A percentile compares a stretch with the other conserved stretches of the same genome.
These are phyloP conservation scores for Ictalurus furcatus DNA, from an alignment of 2,113 vertebrate genomes.

Conservation along the genomic window DNA sequence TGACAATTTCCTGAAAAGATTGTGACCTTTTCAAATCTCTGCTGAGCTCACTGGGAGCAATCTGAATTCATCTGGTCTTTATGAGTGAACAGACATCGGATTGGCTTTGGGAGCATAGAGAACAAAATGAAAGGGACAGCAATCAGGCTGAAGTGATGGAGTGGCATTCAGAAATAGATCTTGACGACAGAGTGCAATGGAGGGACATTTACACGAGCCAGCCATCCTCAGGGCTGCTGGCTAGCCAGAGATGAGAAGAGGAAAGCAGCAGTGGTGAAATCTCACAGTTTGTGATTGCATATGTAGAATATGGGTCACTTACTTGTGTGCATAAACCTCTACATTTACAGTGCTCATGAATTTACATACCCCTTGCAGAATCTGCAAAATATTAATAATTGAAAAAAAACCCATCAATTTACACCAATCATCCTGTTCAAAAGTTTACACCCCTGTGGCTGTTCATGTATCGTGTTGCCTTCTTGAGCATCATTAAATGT, in stretches of 20 bases:
- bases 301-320: neutral
- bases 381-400: no score
- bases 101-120: slow-evolving; percentile 39
- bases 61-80: slow-evolving; percentile 42
- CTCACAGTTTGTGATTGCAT: neutral
- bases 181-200: slow-evolving; percentile 20
- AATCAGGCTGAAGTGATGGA: slow-evolving; percentile 40
- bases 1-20: slow-evolving; percentile 49
- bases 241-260: slow-evolving; percentile 17
- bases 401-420: no score
- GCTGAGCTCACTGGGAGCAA: slow-evolving; percentile 33
- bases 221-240: slow-evolving; percentile 10
- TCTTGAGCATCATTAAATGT: no score
- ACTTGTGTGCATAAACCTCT: neutral
- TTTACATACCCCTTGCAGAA: no score
- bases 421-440: no score
- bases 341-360: neutral
- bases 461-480: no score
- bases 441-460: no score
- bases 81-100: slow-evolving; percentile 37
- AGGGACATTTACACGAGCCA: slow-evolving; percentile 42
- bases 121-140: slow-evolving; percentile 35
- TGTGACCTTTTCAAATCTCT: slow-evolving; percentile 54
- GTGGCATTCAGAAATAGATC: slow-evolving; percentile 41
- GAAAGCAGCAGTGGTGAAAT: slow-evolving; percentile 7